Percentiles rank a stretch among this genome's conserved stretches.
Evolutionary conservation across 2,113 vertebrate genomes (phyloP).

Genomic region (Ploceus nigricollis): DNA sequence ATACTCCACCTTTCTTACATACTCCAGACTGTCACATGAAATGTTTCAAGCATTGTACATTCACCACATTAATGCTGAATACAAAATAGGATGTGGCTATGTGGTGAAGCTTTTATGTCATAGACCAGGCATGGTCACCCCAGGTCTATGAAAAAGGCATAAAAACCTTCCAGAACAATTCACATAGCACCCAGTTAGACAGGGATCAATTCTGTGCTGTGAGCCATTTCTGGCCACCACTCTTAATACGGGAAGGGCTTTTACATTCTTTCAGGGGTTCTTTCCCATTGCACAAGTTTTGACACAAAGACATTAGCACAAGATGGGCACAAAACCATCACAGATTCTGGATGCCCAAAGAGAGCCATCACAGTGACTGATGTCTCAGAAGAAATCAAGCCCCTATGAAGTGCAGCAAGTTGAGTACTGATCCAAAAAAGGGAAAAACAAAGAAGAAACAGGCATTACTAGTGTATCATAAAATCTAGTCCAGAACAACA

Average conservation of each 20-base stretch:
- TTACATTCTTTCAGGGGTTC: not conserved
- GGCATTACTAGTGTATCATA: not conserved
- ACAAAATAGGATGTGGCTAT: not conserved
- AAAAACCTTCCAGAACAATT: not conserved
- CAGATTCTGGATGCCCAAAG: not conserved
- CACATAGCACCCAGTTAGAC: not conserved
- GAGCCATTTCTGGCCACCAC: not conserved
- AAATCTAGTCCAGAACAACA: not conserved
- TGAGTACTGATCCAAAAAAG: not conserved
- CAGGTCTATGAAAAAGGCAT: not conserved
- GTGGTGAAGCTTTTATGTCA: not conserved
- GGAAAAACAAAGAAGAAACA: not conserved
- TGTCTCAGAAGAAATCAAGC: not conserved
- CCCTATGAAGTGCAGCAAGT: not conserved
- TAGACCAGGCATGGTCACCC: not conserved
- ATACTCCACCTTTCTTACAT: rapidly evolving
- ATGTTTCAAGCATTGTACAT: not conserved
- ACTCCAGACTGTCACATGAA: not conserved
- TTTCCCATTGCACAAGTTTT: not conserved
- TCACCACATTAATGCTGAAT: not conserved
- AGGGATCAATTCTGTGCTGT: not conserved
- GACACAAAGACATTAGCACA: not conserved
- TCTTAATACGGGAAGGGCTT: not conserved
- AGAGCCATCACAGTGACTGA: not conserved
- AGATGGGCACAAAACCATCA: not conserved